Percentiles rank a stretch among this genome's conserved stretches.
These are phyloP conservation scores for Anodontia alba DNA, from an alignment of 2,888 invertebrate species.

Conservation along the genomic window DNA sequence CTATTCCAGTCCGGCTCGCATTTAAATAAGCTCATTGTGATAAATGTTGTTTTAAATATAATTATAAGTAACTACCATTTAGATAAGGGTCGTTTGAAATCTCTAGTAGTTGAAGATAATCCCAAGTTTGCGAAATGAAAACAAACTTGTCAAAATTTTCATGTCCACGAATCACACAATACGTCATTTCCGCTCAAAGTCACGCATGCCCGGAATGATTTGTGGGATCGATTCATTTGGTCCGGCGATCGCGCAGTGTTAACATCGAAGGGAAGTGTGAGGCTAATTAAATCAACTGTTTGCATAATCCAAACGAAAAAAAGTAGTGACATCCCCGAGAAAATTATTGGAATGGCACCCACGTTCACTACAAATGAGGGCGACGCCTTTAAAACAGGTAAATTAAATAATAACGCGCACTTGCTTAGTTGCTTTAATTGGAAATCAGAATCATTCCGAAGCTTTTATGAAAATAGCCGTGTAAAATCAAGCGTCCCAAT, in stretches of 20 bases:
- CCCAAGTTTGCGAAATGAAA: too few relatives aligned
- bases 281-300: too few relatives aligned
- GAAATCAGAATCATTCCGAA: not conserved
- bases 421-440: not conserved
- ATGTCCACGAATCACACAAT: constrained; percentile 59
- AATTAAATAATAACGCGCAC: constrained; percentile 9
- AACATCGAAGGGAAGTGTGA: too few relatives aligned
- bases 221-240: constrained; percentile 38
- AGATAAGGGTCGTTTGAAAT: too few relatives aligned
- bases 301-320: too few relatives aligned
- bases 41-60: too few relatives aligned
- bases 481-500: too few relatives aligned
- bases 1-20: too few relatives aligned
- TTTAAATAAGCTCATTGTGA: too few relatives aligned
- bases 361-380: not conserved
- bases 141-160: not conserved
- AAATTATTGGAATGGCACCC: not conserved
- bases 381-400: not conserved
- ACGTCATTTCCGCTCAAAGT: constrained; percentile 54
- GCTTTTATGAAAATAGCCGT: not conserved
- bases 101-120: too few relatives aligned
- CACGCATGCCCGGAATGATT: not conserved
- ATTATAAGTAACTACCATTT: too few relatives aligned
- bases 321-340: too few relatives aligned
- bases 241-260: constrained; percentile 40